These are phyloP conservation scores for Polydrusus cervinus DNA, from an alignment of 2,888 invertebrate species.

Conservation along the genomic window DNA sequence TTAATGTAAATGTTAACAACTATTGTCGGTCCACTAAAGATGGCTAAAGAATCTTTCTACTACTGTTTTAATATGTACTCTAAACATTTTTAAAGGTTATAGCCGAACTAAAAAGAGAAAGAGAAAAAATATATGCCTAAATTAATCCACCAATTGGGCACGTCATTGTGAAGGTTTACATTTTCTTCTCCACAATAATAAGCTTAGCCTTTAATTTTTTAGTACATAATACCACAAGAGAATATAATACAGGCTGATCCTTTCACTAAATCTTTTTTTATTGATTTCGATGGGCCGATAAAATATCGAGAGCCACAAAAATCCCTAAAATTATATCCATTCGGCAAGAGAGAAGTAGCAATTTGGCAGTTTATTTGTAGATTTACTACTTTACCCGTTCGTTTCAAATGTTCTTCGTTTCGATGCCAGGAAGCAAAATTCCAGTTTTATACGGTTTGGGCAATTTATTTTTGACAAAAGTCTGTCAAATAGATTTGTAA, in stretches of 20 bases:
- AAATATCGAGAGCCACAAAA: slow-evolving; percentile 20
- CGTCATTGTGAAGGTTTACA: too few relatives aligned
- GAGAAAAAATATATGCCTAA: too few relatives aligned
- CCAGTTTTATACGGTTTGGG: background rate
- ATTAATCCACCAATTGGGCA: too few relatives aligned
- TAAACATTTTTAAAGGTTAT: too few relatives aligned
- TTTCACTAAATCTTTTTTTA: slow-evolving; percentile 19
- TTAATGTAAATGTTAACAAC: too few relatives aligned
- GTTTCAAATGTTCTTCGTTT: slow-evolving; percentile 6
- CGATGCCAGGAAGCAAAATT: slow-evolving; percentile 3
- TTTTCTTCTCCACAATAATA: too few relatives aligned
- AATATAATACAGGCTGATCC: background rate
- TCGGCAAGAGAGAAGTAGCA: slow-evolving; percentile 9
- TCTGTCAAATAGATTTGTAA: background rate
- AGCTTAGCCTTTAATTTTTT: background rate
- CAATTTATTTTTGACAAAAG: slow-evolving; percentile 7
- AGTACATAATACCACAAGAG: background rate
- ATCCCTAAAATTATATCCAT: slow-evolving; percentile 16
- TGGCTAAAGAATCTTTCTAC: too few relatives aligned
- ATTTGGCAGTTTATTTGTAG: slow-evolving; percentile 19
- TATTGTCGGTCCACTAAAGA: too few relatives aligned
- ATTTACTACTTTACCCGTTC: slow-evolving; percentile 8
- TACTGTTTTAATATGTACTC: too few relatives aligned
- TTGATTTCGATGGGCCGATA: slow-evolving; percentile 7
- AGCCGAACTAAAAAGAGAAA: too few relatives aligned